Percentiles rank a stretch among this genome's conserved stretches.
Evolutionary conservation across 2,113 vertebrate species (phyloP).

Genomic region (Centropus unirufus): DNA sequence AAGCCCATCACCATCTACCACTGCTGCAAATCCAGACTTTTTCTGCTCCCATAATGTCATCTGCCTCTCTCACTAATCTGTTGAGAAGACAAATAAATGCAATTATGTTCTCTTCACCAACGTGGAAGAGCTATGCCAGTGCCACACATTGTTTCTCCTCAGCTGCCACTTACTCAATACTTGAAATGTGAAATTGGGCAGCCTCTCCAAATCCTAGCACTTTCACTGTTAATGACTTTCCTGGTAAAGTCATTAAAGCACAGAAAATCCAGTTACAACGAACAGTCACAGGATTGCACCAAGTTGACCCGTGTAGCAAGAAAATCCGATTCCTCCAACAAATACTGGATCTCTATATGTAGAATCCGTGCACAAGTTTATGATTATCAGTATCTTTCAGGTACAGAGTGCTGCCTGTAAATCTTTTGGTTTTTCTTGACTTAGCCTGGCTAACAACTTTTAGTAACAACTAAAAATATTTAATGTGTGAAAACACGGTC

Average conservation of each 20-base stretch:
- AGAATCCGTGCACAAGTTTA: not conserved
- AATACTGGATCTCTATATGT: too few species aligned
- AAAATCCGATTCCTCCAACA: too few species aligned
- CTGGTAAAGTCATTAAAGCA: not conserved
- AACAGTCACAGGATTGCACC: not conserved
- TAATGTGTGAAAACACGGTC: not conserved
- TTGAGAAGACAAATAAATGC: not conserved
- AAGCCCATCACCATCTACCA: not conserved
- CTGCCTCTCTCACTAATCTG: not conserved
- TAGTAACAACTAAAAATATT: not conserved
- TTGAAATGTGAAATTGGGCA: not conserved
- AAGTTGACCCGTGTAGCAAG: not conserved
- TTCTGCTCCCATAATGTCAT: not conserved
- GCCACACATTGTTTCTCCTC: not conserved
- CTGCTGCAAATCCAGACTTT: not conserved
- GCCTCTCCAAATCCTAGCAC: not conserved
- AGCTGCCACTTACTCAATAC: not conserved
- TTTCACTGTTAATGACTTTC: not conserved
- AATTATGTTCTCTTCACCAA: fast-evolving
- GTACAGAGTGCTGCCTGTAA: not conserved
- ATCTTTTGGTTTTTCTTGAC: not conserved
- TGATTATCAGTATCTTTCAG: not conserved
- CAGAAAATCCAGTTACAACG: not conserved
- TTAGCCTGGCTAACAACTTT: not conserved
- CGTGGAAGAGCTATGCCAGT: fast-evolving